Evolutionary conservation across 2,113 vertebrate species (phyloP).

Genomic region (Pantherophis guttatus): DNA sequence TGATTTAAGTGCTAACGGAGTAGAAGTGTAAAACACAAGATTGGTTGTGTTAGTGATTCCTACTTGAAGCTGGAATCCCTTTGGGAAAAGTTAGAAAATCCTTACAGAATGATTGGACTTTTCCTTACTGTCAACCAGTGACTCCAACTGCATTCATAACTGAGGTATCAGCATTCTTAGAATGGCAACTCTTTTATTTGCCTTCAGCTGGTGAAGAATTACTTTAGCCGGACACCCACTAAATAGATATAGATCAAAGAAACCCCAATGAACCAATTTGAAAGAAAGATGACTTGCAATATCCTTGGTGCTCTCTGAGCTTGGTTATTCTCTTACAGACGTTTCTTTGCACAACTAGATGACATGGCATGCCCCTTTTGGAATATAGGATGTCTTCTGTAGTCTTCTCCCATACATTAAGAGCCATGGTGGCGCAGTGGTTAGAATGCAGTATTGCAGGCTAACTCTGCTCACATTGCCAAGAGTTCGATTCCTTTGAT

Average conservation of each 20-base stretch:
- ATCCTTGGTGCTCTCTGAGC: neutral
- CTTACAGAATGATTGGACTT: conserved; percentile 52
- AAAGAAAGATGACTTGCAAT: neutral
- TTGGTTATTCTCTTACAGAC: neutral
- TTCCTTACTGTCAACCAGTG: conserved; percentile 34
- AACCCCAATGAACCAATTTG: neutral
- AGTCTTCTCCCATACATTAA: neutral
- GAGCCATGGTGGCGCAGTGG: neutral
- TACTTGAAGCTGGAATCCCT: conserved; percentile 44
- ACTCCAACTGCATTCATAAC: conserved; percentile 31
- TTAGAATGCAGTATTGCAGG: neutral
- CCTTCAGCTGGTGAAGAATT: conserved; percentile 41
- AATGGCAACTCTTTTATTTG: conserved; percentile 14
- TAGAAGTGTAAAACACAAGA: conserved; percentile 28
- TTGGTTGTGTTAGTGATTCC: conserved; percentile 23
- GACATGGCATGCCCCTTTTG: neutral
- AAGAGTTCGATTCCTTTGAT: neutral
- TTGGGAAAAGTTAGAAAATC: conserved; percentile 55
- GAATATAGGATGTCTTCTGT: neutral
- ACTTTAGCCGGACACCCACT: neutral
- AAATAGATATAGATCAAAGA: neutral
- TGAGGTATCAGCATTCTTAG: conserved; percentile 29
- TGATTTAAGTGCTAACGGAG: conserved; percentile 25
- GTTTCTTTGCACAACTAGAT: neutral
- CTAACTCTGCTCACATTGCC: neutral